Base-by-base conservation (phyloP, 2,113 vertebrate species). In the Psilopogon haemacephalus region DNA sequence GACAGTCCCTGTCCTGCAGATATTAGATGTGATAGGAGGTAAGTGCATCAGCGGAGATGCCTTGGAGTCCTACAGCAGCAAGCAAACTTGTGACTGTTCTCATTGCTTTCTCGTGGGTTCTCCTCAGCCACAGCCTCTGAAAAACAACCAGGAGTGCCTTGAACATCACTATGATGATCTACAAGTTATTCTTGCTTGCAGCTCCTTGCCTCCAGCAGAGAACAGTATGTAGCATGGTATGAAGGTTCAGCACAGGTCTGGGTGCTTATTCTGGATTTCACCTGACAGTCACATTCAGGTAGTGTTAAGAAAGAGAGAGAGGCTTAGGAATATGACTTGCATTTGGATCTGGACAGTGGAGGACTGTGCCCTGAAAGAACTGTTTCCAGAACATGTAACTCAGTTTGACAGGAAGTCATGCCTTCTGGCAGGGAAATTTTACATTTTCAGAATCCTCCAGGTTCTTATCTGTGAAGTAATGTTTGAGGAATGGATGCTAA, bases 31-130 rank as follows among this genome's bases (percentile, higher is more conserved):
- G 33, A 52, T 8, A 40, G 46, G 42, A 83, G 35, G 12, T 18
- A 84, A 75, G 30, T 3, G 14, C 37, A 65, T 30, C 63, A 62
- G 40, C 46, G 76, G 37, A 72, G 28, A 30, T 76, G n/a, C 8
- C 48, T 56, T n/a, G 27, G n/a, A 44, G 8, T 55, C 55, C 40
- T 54, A 13, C 20, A 78, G 40, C 30, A 86, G 15, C 60, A 75
- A 69, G 18, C 1, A 1, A 11, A 32, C 40, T 82, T 50, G 32
- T 20, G 5, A 48, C 60, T 35, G 35, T 24, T 72, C 35, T 32
- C 56, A 55, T 15, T 0, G 0, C 1, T 1, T 37, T 75, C 30
- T 52, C 42, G 40, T 4, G 1, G 5, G 5, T 42, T 27, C 28
- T n/a, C 11, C n/a, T 48, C 13, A 69, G 50, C 77, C 77, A 37